Base-by-base conservation (phyloP, 1,140 invertebrate genomes). In the Drosophila baimaii region DNA sequence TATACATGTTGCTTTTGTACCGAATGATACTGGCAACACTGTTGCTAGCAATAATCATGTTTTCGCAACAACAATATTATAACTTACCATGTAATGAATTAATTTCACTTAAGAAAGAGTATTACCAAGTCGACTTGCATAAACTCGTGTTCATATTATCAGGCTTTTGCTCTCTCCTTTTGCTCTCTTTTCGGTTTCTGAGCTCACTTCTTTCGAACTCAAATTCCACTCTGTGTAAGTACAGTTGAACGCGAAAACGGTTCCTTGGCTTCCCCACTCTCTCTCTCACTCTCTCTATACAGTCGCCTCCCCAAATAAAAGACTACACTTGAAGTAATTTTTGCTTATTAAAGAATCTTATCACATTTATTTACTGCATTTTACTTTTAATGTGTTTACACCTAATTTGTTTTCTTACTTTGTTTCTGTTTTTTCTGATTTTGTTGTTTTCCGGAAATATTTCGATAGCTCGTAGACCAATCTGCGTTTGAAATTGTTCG, bases 301-400 rank as follows among this genome's bases (percentile, higher is more conserved):
- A 71, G 51, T 71, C 25, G 65, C 31, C 17, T 58, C 47, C 72
- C 54, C 21, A n/a, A 57, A 44, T 29, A 74, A 51, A 61, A 44
- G 62, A 39, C 70, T 21, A 72, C 39, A 25, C 37, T 8, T 9
- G n/a, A n/a, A n/a, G n/a, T 6, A 6, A 44, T 17, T 29, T 76
- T 86, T 81, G 62, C 62, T 81, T 88, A 85, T 90, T 90, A 86
- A 91, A 90, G 89, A 91, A 91, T 91, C 90, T 91, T 91, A 91
- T 91, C 90, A 91, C 90, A 91, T 91, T 91, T 91, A 91, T 91
- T 91, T 91, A 91, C 90, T 90, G 89, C 90, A 89, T 91, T 90
- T 90, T 86, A 66, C 66, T 76, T 56, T 70, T 56, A 39, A 79
- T 75, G 51, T 76, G 62, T 90, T 90, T 90, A 90, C 81, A 90